Percentiles rank a stretch among this genome's conserved stretches.
Evolutionary conservation across 2,888 invertebrate species (phyloP).

Genomic region (Orthosia gracilis): DNA sequence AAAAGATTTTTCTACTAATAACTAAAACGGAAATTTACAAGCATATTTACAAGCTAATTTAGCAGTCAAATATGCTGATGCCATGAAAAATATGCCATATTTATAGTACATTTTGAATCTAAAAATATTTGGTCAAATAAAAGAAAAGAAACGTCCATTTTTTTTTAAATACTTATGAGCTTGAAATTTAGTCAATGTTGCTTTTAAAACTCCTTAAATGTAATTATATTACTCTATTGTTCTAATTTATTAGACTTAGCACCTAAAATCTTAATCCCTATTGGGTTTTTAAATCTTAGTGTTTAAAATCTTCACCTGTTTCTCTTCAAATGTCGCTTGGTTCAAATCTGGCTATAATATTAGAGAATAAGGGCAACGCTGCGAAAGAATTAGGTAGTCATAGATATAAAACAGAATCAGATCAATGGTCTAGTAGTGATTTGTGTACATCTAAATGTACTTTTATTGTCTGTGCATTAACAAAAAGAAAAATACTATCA

Average conservation of each 20-base stretch:
- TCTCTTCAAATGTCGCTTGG: slow-evolving; percentile 44
- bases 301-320: slow-evolving; percentile 22
- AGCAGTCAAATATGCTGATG: neutral
- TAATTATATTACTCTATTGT: slow-evolving; percentile 26
- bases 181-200: slow-evolving; percentile 53
- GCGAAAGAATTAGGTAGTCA: slow-evolving; percentile 59
- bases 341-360: slow-evolving; percentile 18
- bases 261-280: slow-evolving; percentile 24
- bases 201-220: slow-evolving; percentile 32
- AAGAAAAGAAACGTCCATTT: slow-evolving; percentile 53
- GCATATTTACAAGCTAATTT: neutral
- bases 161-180: slow-evolving; percentile 48
- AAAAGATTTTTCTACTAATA: neutral
- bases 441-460: neutral
- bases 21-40: too few species aligned
- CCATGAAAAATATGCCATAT: neutral
- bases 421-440: neutral
- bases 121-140: neutral
- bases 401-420: slow-evolving; percentile 6
- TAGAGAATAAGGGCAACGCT: slow-evolving; percentile 43
- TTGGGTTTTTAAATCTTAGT: slow-evolving; percentile 31
- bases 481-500: too few species aligned
- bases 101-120: too few species aligned
- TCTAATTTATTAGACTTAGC: slow-evolving; percentile 21
- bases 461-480: neutral